phyloP scores from a whole-genome alignment of 1,140 invertebrate species.

The Amphibalanus amphitrite region DNA sequence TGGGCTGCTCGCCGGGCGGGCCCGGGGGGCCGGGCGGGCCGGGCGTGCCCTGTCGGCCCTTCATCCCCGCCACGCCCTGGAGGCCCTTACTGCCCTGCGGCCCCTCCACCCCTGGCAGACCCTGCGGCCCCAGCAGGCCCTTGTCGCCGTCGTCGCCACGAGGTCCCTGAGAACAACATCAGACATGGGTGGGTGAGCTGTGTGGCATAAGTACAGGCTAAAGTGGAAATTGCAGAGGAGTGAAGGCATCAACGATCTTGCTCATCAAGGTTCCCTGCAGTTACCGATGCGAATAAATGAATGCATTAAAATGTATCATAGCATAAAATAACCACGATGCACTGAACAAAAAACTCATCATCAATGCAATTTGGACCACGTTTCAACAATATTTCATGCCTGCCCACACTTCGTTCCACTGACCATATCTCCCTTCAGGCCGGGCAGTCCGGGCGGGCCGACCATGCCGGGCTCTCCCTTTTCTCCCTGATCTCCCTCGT shows the following conservation, averaged over 20 bases:
- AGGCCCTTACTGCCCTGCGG: slow-evolving; percentile 46
- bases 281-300: no score
- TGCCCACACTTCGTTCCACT: no score
- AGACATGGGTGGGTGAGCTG: no score
- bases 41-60: slow-evolving; percentile 52
- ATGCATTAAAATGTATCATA: no score
- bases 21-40: slow-evolving; percentile 48
- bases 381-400: no score
- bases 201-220: no score
- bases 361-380: no score
- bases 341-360: no score
- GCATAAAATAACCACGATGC: no score
- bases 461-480: slow-evolving; percentile 44
- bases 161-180: slow-evolving; percentile 25
- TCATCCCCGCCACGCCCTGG: slow-evolving; percentile 44
- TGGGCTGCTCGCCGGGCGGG: slow-evolving; percentile 50
- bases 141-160: slow-evolving; percentile 31
- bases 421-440: slow-evolving; percentile 45
- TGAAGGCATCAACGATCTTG: no score
- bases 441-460: slow-evolving; percentile 39
- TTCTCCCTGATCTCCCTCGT: slow-evolving; percentile 52
- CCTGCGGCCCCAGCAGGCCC: slow-evolving; percentile 33
- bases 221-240: no score
- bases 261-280: no score
- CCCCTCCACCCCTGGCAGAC: slow-evolving; percentile 41